Base-by-base conservation (phyloP, 2,113 vertebrate genomes). In the Neomonachus schauinslandi region DNA sequence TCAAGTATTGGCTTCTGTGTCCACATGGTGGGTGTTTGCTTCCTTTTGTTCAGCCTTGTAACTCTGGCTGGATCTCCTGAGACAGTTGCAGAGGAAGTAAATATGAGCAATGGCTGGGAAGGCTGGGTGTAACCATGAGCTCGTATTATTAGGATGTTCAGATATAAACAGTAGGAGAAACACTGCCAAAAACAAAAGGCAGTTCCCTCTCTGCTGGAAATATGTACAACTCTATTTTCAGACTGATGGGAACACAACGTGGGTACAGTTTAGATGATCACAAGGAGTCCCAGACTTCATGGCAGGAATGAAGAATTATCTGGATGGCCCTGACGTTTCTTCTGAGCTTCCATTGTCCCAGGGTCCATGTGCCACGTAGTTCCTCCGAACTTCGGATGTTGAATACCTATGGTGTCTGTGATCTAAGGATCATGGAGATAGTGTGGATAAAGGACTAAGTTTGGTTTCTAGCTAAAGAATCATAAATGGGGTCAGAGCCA, bases 131-230 rank as follows among this genome's bases (percentile, higher is more conserved):
- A 39, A 95, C 97, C 89, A n/a, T 85, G 77, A 88, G 59, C 88
- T 72, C 67, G 88, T 81, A n/a, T 89, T 92, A 81, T 91, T 95
- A 96, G 97, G 93, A 86, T 95, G 89, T 96, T 95, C 67, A n/a
- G 3, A 89, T 92, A 94, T 89, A 96, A 97, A 95, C 93, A 97
- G 90, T 42, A 72, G 69, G 83, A 87, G 59, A 74, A 87, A 24
- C 42, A 39, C 55, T 94, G 77, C 91, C 96, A 88, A 31, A 89
- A 96, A 85, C 79, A 91, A 97, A 94, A 94, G 86, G 59, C 69
- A 71, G 33, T 67, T 95, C 85, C 77, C 24, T 91, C 16, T 67
- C 86, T 46, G 15, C 87, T 84, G 79, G 59, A 97, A 96, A 87
- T 63, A 85, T 3, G n/a, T 74, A 26, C 39, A 19, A 5, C 77